Evolutionary conservation across 2,797 vertebrate species (phyloP), one percentile per base, ranked within the genome.

Genomic region (Crocodylus rhombifer): DNA sequence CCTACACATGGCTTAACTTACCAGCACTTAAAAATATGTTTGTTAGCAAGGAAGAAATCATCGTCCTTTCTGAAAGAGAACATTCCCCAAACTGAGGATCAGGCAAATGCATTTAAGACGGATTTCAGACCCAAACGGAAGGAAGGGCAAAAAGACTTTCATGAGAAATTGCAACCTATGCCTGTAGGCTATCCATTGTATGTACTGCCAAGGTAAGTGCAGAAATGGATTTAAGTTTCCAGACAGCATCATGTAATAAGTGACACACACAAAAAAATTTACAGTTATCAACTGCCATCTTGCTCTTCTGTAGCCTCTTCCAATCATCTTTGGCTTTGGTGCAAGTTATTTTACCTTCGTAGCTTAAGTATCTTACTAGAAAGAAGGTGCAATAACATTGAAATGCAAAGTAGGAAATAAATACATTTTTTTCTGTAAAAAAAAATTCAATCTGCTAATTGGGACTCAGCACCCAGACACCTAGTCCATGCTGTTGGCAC

Each of bases 271-370:
- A 87, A 89, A 33, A 13, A 15, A 90, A 90, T 80, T 85, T 77
- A 84, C 12, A 51, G 42, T 51, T 56, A 90, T 36, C 77, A 89
- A 90, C 82, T 92, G 33, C 51, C 73, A 36, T 13, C 36, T 71
- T 20, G 14, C 21, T 71, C 69, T 71, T 71, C 33, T 21, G 30
- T 21, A 93, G 81, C 80, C 63, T 91, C 82, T 96, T 96, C 86
- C 92, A 96, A 84, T 94, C 95, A 91, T 89, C 91, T 92, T 82
- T 96, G 93, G 93, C 89, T 87, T 76, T 75, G 81, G 57, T 97
- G 73, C 30, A 92, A 84, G 28, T 63, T 84, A 42, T 17, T 88
- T 33, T 82, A 58, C 64, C 51, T 91, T 78, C 62, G 77, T 92
- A 77, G 18, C 21, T 64, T 74, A 65, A 51, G 56, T 9, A 30